Conservation (phyloP, 2,113 vertebrate genomes). For the Laterallus jamaicensis region DNA sequence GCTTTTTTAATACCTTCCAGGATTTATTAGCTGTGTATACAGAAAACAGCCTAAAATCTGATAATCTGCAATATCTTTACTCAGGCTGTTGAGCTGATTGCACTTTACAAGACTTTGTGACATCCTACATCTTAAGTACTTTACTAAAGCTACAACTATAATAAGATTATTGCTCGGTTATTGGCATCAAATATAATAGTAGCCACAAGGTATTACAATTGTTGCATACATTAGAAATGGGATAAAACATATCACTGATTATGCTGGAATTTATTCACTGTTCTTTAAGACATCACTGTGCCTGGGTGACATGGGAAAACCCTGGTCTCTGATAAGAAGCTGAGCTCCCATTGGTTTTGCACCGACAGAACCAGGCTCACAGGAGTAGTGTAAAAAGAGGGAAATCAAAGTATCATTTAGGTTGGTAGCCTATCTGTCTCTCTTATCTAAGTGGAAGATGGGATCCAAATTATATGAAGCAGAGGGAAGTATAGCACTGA, state of each 20-base stretch:
- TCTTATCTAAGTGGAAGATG: not conserved
- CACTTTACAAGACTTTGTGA: not conserved
- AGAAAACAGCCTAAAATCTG: constrained; percentile 12
- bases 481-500: not conserved
- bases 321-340: not conserved
- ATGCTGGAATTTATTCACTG: not conserved
- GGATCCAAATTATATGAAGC: not conserved
- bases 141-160: not conserved
- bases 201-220: not conserved
- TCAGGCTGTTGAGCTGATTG: constrained; percentile 1
- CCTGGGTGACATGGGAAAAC: not conserved
- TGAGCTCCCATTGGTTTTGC: not conserved
- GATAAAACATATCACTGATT: not conserved
- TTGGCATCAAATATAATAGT: not conserved
- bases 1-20: not conserved
- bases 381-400: not conserved
- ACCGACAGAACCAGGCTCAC: not conserved
- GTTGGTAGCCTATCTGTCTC: not conserved
- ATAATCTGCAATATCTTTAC: not conserved
- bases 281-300: not conserved
- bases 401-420: not conserved
- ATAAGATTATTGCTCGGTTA: not conserved
- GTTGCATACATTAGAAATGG: not conserved
- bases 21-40: not conserved
- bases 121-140: not conserved